These are phyloP conservation scores for Agrypnus murinus DNA, from an alignment of 2,888 invertebrate genomes.

Conservation along the genomic window DNA sequence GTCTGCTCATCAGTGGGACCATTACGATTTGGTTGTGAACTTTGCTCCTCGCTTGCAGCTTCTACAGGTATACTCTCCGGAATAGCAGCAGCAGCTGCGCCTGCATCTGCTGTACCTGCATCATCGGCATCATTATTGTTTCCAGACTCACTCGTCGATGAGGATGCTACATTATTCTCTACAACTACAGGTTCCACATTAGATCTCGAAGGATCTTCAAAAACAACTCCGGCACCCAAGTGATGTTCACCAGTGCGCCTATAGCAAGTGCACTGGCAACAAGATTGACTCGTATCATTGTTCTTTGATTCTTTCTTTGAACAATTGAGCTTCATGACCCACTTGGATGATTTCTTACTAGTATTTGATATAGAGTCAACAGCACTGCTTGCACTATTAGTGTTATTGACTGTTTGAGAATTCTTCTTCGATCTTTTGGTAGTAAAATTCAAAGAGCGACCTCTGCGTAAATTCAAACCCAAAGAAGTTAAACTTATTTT, in stretches of 20 bases:
- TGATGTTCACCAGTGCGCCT: constrained; percentile 63
- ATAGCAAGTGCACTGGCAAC: constrained; percentile 68
- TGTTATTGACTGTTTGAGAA: constrained; percentile 10
- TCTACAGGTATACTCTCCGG: constrained; percentile 16
- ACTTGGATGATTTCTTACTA: constrained; percentile 67
- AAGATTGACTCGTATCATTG: constrained; percentile 57
- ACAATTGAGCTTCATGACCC: constrained; percentile 68
- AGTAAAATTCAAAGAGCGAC: constrained; percentile 64
- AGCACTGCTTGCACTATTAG: constrained; percentile 48
- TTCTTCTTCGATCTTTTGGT: constrained; percentile 62
- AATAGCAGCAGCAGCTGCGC: constrained; percentile 38
- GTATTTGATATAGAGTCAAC: constrained; percentile 28
- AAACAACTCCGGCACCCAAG: constrained; percentile 55
- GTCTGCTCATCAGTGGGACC: constrained; percentile 39
- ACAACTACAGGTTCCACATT: neutral
- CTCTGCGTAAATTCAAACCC: constrained; percentile 65
- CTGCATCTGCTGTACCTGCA: neutral
- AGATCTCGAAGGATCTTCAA: neutral
- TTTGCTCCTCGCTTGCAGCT: constrained; percentile 36
- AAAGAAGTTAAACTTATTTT: constrained; percentile 63
- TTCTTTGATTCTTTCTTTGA: constrained; percentile 65
- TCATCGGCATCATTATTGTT: no score
- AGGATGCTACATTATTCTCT: neutral
- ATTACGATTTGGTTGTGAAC: constrained; percentile 32
- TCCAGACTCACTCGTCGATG: neutral